phyloP scores from a whole-genome alignment of 2,888 invertebrate genomes.

The Neocrepidodera transversa region DNA sequence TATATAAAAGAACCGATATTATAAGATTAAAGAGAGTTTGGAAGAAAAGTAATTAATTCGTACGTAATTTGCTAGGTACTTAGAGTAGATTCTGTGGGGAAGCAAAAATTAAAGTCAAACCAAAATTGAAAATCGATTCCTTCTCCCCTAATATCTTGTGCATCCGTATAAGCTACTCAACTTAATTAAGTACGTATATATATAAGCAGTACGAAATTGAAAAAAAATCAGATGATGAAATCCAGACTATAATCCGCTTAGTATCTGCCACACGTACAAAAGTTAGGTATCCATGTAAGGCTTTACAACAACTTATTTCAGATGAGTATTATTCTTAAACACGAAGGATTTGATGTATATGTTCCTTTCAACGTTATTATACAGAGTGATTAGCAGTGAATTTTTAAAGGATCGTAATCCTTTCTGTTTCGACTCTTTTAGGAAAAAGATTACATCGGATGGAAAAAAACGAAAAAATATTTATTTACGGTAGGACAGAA shows the following conservation, averaged over 20 bases:
- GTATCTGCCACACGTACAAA: conserved; percentile 46
- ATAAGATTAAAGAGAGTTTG: no score
- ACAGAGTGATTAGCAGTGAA: background rate
- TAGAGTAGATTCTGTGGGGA: background rate
- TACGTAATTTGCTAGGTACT: no score
- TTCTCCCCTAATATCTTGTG: conserved; percentile 24
- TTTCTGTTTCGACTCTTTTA: no score
- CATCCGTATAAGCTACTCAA: conserved; percentile 43
- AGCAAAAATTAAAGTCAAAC: background rate
- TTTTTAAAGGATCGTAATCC: no score
- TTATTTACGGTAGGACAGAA: no score
- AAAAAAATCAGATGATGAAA: conserved; percentile 50
- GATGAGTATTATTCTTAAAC: conserved; percentile 16
- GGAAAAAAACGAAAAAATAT: no score
- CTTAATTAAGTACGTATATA: conserved; percentile 46
- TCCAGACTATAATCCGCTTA: conserved; percentile 49
- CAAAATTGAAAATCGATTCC: conserved; percentile 3
- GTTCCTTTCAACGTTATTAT: background rate
- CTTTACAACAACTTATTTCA: conserved; percentile 25
- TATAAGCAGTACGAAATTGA: conserved; percentile 46
- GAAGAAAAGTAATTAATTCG: no score
- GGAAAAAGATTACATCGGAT: no score
- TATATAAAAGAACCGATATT: no score
- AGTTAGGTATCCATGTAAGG: conserved; percentile 23
- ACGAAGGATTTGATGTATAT: conserved; percentile 13